These are phyloP conservation scores for Caradrina kadenii DNA, from an alignment of 2,888 invertebrate genomes.

Conservation along the genomic window DNA sequence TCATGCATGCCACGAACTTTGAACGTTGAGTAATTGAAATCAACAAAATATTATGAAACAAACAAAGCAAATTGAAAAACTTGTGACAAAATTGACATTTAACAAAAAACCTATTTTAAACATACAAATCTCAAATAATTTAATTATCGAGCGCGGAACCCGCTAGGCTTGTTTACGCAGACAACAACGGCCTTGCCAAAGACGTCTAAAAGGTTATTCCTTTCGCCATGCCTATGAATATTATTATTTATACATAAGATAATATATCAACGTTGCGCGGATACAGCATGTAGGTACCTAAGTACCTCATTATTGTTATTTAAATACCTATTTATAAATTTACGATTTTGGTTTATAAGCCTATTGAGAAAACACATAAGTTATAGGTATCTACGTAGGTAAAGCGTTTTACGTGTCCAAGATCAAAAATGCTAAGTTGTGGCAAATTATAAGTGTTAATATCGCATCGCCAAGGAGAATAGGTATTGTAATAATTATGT, in stretches of 20 bases:
- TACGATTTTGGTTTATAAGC: not conserved
- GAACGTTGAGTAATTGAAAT: conserved; percentile 20
- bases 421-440: not conserved
- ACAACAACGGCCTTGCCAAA: conserved; percentile 81
- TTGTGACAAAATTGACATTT: conserved; percentile 9
- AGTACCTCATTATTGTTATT: conserved; percentile 14
- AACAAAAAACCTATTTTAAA: conserved; percentile 24
- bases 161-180: conserved; percentile 69
- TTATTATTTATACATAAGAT: conserved; percentile 34
- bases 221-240: conserved; percentile 73
- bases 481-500: conserved; percentile 14
- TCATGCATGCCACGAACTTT: conserved; percentile 31
- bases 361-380: not conserved
- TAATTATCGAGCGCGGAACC: conserved; percentile 68
- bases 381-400: not conserved
- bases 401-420: not conserved
- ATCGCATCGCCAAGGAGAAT: conserved; percentile 3
- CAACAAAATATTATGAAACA: conserved; percentile 6
- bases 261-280: conserved; percentile 41
- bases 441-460: not conserved
- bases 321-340: not conserved
- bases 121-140: conserved; percentile 53
- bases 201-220: conserved; percentile 79
- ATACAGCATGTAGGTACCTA: conserved; percentile 15
- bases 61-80: not conserved